Base-by-base conservation (phyloP, 2,888 invertebrate genomes). In the Pristionchus japonicus region DNA sequence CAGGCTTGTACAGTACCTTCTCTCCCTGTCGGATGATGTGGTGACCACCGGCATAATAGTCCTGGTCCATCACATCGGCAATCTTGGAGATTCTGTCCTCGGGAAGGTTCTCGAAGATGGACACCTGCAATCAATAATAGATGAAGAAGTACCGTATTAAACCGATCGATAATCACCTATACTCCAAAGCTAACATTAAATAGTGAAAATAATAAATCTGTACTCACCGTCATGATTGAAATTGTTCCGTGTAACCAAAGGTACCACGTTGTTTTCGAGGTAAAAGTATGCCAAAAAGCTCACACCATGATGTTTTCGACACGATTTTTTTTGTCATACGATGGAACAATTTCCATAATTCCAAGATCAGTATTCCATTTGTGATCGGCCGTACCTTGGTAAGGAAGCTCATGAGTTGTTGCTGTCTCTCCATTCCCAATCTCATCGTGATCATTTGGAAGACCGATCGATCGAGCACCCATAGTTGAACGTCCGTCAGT, bases 361-460 rank as follows among this genome's bases (percentile, higher is more conserved):
- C 80, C 20, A 15, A 40, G 43, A 40, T 23, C 34, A 49, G 20
- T 67, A 27, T 40, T 40, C 6, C 49, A 13, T 52, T 52, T 57
- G 57, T 52, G 52, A 20, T 52, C 52, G 57, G 9, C 27, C 87
- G 34, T 74, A 93, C 94, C 89, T 94, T 94, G 80, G 92, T 96
- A 52, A 98, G 95, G 95, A 98, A 98, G 85, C 96, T 96, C 89
- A 98, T 95, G 93, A 97, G 97, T 94, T 97, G 97, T 91, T 97
- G 97, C 90, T 97, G 96, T 91, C 97, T 96, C 92, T 97, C 97
- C 47, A 97, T 96, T 0, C 97, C 97, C 34, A 97, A 97, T 91
- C 96, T 96, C 95, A 97, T 96, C 96, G 98, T 97, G 88, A 98
- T 97, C 94, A 97, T 96, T 93, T 98, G 97, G 95, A 98, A 98